A percentile compares a stretch with the other conserved stretches of the same genome.
Conservation (phyloP, 2,797 vertebrate genomes). For the Mustela erminea region DNA sequence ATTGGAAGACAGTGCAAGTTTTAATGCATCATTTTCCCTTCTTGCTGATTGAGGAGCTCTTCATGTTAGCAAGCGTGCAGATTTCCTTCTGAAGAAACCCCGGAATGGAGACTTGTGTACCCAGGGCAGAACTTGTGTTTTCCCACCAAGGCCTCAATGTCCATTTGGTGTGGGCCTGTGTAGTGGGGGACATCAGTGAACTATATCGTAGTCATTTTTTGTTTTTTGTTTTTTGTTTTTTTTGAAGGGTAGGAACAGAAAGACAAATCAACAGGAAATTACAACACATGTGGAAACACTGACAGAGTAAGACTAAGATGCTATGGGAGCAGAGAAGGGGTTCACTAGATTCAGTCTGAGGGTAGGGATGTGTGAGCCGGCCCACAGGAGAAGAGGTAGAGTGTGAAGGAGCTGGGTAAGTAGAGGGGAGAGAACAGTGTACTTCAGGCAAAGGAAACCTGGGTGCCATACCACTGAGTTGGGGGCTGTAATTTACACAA, state of each 20-base stretch:
- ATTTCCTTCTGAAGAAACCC: neutral
- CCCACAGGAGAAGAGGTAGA: neutral
- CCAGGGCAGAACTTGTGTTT: neutral
- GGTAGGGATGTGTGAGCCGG: neutral
- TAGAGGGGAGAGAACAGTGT: neutral
- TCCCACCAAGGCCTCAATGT: neutral
- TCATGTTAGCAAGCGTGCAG: neutral
- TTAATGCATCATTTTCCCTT: neutral
- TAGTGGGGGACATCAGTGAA: neutral
- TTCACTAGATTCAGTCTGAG: neutral
- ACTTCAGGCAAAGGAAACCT: neutral
- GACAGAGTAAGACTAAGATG: neutral
- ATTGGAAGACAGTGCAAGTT: neutral
- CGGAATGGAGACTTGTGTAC: neutral
- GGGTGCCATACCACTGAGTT: rapidly evolving
- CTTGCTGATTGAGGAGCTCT: neutral
- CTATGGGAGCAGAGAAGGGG: no score
- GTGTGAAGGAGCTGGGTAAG: neutral
- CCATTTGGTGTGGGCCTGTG: no score
- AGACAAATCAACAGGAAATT: conserved; percentile 6
- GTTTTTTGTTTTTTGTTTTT: no score
- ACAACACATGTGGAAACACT: neutral
- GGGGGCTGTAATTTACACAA: neutral
- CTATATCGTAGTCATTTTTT: neutral
- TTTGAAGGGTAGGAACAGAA: neutral